Evolutionary conservation across 1,140 invertebrate genomes (phyloP), one percentile per base, ranked within the genome.

Genomic region (Anagrus nilaparvatae): DNA sequence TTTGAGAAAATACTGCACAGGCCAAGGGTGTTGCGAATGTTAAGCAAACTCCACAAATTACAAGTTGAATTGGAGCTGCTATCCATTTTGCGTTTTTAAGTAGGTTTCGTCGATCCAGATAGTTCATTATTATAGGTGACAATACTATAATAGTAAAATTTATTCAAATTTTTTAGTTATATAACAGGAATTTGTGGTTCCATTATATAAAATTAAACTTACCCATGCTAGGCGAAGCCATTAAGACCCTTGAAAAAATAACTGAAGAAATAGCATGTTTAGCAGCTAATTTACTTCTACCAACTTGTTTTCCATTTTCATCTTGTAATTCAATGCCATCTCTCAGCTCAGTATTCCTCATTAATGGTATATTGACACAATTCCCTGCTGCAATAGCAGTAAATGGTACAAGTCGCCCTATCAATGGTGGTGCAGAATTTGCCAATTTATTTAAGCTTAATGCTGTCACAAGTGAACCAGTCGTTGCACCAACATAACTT

Each of bases 151-250:
- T 40, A 17, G 42, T n/a, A n/a, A n/a, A n/a, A n/a, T n/a, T n/a
- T n/a, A n/a, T n/a, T n/a, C n/a, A n/a, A n/a, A n/a, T n/a, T n/a
- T n/a, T n/a, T n/a, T n/a, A n/a, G n/a, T n/a, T n/a, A n/a, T n/a
- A n/a, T n/a, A n/a, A n/a, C n/a, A n/a, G n/a, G n/a, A n/a, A n/a
- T n/a, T n/a, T n/a, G n/a, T n/a, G n/a, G n/a, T n/a, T n/a, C n/a
- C n/a, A n/a, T n/a, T n/a, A n/a, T n/a, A n/a, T n/a, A n/a, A n/a
- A n/a, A n/a, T n/a, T n/a, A n/a, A 39, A 67, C 71, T 72, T 69
- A 89, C 85, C 74, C 88, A 93, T 91, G 52, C 85, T 85, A 5
- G 88, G 87, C 23, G 81, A 65, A 2, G 87, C 90, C 93, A 97
- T 97, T 8, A 79, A 58, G 29, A 95, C 79, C 49, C 94, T 72